Base-by-base conservation (phyloP, 2,113 vertebrate species). In the Heterotis niloticus region DNA sequence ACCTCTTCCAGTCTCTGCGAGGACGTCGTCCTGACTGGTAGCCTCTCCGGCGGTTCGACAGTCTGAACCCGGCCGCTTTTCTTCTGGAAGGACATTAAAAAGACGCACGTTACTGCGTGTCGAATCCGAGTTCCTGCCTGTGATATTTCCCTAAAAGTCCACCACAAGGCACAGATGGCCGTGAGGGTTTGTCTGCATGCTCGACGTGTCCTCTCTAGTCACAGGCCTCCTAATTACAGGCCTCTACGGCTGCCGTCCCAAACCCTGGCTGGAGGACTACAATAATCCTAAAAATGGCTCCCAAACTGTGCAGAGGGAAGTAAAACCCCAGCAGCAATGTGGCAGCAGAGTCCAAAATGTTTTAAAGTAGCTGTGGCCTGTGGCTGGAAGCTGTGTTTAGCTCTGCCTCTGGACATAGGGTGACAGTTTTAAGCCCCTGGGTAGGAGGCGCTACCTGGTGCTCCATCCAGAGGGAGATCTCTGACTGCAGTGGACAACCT, bases 391-490 rank as follows among this genome's bases (percentile, higher is more conserved):
- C 64, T 51, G 67, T 29, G 23, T 69, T 59, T 69, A 78, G 66
- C 18, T n/a, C n/a, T n/a, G n/a, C n/a, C n/a, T n/a, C 2, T 44
- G 34, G 34, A 44, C 2, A 44, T 44, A 44, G 2, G 34, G 34
- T 44, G 7, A 44, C 34, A 44, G 34, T 44, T 44, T 44, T 2
- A 44, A 44, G 34, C 34, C 34, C 34, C 7, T 7, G 20, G 9
- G 20, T 54, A 60, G 5, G 10, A 17, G 69, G 67, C 18, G 56
- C 52, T 78, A 78, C 77, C 77, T 5, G 28, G 56, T 0, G 44
- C 77, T 66, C 70, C 81, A 80, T 91, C 91, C 77, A 90, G 80
- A 24, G 89, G 77, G 5, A 87, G 75, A 44, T 93, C 92, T 82
- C 85, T 92, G 78, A 85, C 44, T 14, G 78, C 80, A 0, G 85